Percentiles rank a stretch among this genome's conserved stretches.
Evolutionary conservation across 92 coral and sea anemone genomes (phyloP).

Genomic region (Palythoa grandis): DNA sequence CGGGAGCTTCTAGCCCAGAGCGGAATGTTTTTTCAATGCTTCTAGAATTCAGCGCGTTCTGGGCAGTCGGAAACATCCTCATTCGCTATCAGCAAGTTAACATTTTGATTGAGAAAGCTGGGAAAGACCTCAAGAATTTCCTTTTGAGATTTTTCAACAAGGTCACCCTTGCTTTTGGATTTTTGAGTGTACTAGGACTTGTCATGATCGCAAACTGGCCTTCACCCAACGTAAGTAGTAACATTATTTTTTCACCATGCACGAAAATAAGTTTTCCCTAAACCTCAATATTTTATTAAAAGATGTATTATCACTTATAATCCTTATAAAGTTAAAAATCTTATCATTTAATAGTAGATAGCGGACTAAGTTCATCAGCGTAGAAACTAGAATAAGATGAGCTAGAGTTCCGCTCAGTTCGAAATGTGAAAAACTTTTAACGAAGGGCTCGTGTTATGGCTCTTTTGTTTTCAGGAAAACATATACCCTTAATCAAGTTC

Average conservation of each 20-base stretch:
- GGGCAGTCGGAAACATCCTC: slow-evolving; percentile 43
- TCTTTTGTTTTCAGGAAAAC: not conserved
- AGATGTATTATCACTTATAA: not conserved
- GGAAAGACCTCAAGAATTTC: slow-evolving; percentile 15
- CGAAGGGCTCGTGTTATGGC: not conserved
- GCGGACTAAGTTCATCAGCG: not conserved
- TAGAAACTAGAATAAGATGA: not conserved
- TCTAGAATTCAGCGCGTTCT: slow-evolving; percentile 51
- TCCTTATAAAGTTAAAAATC: not conserved
- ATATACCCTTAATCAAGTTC: not conserved
- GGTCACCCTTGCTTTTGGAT: slow-evolving; percentile 43
- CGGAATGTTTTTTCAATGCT: slow-evolving; percentile 55
- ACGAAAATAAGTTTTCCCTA: not conserved
- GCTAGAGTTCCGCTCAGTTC: no score
- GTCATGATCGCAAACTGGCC: slow-evolving; percentile 61
- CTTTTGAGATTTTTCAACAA: slow-evolving; percentile 21
- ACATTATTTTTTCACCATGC: not conserved
- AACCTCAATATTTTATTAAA: not conserved
- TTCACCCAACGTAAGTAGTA: slow-evolving; percentile 47
- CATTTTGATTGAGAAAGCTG: slow-evolving; percentile 28
- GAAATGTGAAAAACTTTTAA: not conserved
- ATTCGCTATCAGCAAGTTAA: slow-evolving; percentile 54
- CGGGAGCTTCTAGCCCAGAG: slow-evolving; percentile 62
- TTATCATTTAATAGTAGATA: not conserved
- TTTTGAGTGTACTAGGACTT: slow-evolving; percentile 40